Base-by-base conservation (phyloP, 2,113 vertebrate species). In the Poicephalus gulielmi region DNA sequence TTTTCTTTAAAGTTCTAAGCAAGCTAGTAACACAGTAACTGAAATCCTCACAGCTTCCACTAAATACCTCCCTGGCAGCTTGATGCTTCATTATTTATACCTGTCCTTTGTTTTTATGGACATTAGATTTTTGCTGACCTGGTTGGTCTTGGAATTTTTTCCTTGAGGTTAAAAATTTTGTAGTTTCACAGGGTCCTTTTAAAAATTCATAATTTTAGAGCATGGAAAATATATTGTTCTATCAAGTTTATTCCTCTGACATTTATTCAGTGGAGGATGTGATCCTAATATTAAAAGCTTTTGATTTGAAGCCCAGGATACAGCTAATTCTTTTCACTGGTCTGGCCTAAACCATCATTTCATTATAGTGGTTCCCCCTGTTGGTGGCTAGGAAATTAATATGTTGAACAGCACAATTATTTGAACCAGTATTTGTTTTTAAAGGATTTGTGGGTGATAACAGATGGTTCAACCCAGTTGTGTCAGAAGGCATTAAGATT, bases 231-330 rank as follows among this genome's bases (percentile, higher is more conserved):
- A 73, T 50, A 86, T 94, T 92, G 77, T 88, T 94, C 83, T 57
- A 6, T 84, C 80, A 78, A 79, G 83, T 93, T 94, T 88, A 87
- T 91, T 95, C 90, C 88, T 82, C 81, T 95, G 90, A 92, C 88
- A 94, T 96, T 95, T 97, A 86, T 93, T 95, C 90, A 86, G 75
- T 66, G 86, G 62, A 79, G 82, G 84, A 69, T 88, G 83, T 88
- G 73, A 75, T 84, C 50, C 81, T 91, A 68, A 76, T 94, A 71
- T 69, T 68, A 84, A 93, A 86, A 73, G 73, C 27, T 92, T 96
- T 84, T 80, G 71, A 80, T 93, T 39, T 73, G 44, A 84, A 95
- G 64, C 83, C 39, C 22, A 18, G 80, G 80, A 57, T 82, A 49
- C 47, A 86, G 52, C 86, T 91, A 60, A 81, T 53, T 64, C 50